Evolutionary conservation across 2,113 vertebrate genomes (phyloP).

Genomic region (Campylomormyrus numenius): DNA sequence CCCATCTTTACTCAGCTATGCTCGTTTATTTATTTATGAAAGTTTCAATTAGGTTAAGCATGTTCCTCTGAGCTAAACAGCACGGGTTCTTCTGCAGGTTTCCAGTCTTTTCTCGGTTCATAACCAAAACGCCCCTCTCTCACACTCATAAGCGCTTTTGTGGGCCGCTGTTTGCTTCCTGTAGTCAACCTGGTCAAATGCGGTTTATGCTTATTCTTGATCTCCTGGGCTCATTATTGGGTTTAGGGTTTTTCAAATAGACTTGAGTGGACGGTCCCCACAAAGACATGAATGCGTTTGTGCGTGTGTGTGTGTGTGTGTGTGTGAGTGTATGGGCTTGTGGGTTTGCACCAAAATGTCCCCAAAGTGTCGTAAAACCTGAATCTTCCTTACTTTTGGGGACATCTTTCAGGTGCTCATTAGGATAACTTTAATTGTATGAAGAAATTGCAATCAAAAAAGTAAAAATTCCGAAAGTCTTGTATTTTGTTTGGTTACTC

Average conservation of each 20-base stretch:
- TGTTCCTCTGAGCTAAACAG: too few species aligned
- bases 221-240: background rate
- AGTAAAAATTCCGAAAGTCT: background rate
- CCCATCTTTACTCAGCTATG: background rate
- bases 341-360: background rate
- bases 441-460: background rate
- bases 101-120: background rate
- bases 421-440: background rate
- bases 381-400: too few species aligned
- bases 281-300: too few species aligned
- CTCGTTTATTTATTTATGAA: background rate
- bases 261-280: too few species aligned
- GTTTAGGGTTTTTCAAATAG: too few species aligned
- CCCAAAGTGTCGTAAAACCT: too few species aligned
- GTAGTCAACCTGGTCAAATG: background rate
- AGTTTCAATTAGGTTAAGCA: background rate
- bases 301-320: too few species aligned
- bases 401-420: too few species aligned
- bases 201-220: background rate
- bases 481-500: background rate
- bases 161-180: background rate
- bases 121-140: background rate
- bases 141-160: background rate
- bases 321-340: too few species aligned
- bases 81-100: background rate